These are phyloP conservation scores for Nomia melanderi DNA, from an alignment of 1,140 invertebrate genomes.

Conservation along the genomic window DNA sequence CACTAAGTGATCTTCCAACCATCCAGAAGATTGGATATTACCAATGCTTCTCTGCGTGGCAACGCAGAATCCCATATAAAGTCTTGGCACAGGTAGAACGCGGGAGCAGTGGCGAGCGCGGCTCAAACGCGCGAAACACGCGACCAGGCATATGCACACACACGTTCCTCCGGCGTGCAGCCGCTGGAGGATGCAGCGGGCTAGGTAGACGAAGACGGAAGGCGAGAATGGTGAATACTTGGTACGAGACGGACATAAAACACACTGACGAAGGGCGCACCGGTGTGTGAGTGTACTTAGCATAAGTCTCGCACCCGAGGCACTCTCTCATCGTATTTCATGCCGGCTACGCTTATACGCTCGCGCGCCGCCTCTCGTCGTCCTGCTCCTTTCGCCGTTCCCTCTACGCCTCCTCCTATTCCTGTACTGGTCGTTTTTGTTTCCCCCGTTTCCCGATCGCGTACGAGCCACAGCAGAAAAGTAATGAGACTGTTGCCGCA, in stretches of 20 bases:
- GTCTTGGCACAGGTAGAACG: slow-evolving; percentile 45
- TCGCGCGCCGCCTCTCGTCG: slow-evolving; percentile 35
- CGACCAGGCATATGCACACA: slow-evolving; percentile 38
- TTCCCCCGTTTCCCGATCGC: slow-evolving; percentile 3
- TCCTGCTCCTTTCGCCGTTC: slow-evolving; percentile 35
- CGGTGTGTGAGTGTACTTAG: slow-evolving; percentile 73
- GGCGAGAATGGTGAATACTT: slow-evolving; percentile 44
- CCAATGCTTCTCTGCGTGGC: slow-evolving; percentile 16
- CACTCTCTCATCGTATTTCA: slow-evolving; percentile 78
- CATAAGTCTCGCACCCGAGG: slow-evolving; percentile 77
- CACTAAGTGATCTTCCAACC: slow-evolving; percentile 15
- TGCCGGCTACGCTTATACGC: slow-evolving; percentile 60
- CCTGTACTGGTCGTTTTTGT: slow-evolving; percentile 45
- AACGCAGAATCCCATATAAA: slow-evolving; percentile 53
- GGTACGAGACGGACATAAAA: slow-evolving; percentile 53
- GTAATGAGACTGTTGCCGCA: too few relatives aligned
- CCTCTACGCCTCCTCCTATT: slow-evolving; percentile 26
- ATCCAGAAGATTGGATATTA: slow-evolving; percentile 5
- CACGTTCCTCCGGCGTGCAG: not conserved
- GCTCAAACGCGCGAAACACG: slow-evolving; percentile 50
- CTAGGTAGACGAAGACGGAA: slow-evolving; percentile 38
- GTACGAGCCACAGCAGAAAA: too few relatives aligned
- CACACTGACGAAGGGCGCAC: slow-evolving; percentile 35
- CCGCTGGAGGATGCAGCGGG: not conserved
- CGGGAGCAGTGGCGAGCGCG: slow-evolving; percentile 43